Conservation (phyloP, 2,888 invertebrate species). For the Drosophila aldrichi region DNA sequence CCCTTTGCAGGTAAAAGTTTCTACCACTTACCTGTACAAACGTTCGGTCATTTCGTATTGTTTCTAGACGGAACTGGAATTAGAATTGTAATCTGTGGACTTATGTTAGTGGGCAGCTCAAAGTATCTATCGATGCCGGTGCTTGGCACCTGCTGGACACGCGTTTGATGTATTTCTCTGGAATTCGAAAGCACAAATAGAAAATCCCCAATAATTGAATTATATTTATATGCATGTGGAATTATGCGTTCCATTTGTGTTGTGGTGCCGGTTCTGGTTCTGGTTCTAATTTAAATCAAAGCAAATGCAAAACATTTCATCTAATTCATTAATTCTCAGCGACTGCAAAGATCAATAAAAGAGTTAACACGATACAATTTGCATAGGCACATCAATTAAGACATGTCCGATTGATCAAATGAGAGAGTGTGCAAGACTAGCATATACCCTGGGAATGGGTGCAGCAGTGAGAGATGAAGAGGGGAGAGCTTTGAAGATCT, state of each 20-base stretch:
- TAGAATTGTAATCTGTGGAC: conserved; percentile 7
- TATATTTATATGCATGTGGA: conserved; percentile 23
- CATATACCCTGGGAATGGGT: conserved; percentile 13
- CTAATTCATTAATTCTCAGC: conserved; percentile 22
- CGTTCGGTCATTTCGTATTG: conserved; percentile 67
- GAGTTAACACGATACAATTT: conserved; percentile 56
- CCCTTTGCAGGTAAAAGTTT: neutral
- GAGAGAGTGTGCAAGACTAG: neutral
- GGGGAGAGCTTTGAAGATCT: neutral
- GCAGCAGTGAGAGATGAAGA: neutral
- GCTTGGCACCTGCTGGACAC: conserved; percentile 37
- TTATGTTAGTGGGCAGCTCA: conserved; percentile 28
- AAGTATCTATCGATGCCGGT: conserved; percentile 23
- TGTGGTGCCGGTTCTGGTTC: neutral
- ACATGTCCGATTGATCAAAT: neutral
- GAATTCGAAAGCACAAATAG: conserved; percentile 38
- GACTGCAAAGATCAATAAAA: conserved; percentile 26
- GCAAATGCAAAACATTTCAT: conserved; percentile 22
- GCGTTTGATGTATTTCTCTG: conserved; percentile 42
- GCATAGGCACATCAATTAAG: conserved; percentile 50
- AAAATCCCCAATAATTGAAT: conserved; percentile 37
- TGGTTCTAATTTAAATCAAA: conserved; percentile 25
- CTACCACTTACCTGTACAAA: conserved; percentile 62
- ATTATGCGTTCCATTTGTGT: conserved; percentile 6
- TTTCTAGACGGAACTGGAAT: conserved; percentile 10